Conservation (phyloP, 2,113 vertebrate species). For the Fukomys damarensis region DNA sequence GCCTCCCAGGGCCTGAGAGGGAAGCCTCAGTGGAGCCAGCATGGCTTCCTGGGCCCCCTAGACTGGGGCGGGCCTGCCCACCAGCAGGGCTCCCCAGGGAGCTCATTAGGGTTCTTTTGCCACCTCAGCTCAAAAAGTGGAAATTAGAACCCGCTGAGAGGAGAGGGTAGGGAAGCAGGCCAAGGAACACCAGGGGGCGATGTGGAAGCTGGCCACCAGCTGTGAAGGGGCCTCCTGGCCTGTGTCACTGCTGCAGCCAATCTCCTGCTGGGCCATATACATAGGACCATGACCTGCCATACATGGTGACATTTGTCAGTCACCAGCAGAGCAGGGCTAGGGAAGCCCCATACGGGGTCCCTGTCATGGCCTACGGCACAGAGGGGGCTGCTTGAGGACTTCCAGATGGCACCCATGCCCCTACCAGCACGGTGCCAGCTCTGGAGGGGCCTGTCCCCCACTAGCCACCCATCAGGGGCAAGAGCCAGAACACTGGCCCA, state of each 20-base stretch:
- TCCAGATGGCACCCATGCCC: fast-evolving
- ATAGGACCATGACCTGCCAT: not conserved
- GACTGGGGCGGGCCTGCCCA: not conserved
- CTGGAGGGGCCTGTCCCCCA: not conserved
- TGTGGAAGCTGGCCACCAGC: not conserved
- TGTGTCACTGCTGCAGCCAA: not conserved
- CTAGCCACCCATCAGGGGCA: too few species aligned
- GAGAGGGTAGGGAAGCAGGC: not conserved
- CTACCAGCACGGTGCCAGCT: not conserved
- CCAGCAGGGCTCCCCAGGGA: not conserved
- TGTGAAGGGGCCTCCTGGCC: not conserved
- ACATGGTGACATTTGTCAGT: fast-evolving
- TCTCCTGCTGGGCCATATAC: not conserved
- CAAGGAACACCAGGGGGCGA: not conserved
- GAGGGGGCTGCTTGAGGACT: fast-evolving
- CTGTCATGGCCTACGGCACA: fast-evolving
- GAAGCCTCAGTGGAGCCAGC: fast-evolving
- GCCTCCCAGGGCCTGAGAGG: not conserved
- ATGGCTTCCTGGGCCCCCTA: not conserved
- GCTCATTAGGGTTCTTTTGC: not conserved
- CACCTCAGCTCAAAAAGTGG: conserved; percentile 31
- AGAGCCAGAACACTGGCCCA: not conserved
- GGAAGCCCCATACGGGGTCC: not conserved
- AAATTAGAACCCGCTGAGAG: not conserved
- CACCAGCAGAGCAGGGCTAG: not conserved